Conservation (phyloP, 2,888 invertebrate genomes). For the Balanococcus diminutus region DNA sequence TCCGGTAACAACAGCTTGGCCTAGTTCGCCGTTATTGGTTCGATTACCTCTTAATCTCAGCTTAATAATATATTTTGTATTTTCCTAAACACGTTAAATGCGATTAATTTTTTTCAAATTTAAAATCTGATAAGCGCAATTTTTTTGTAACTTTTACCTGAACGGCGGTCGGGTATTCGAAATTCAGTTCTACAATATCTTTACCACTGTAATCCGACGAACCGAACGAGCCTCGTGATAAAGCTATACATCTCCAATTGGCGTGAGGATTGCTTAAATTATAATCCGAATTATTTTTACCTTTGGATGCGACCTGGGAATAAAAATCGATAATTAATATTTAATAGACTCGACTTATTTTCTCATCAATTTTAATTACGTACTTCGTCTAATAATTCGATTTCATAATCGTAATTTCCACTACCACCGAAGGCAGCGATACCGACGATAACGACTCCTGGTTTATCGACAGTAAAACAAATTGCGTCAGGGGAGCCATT, state of each 20-base stretch:
- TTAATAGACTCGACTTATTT: neutral
- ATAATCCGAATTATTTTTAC: conserved; percentile 37
- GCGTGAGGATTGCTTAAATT: conserved; percentile 64
- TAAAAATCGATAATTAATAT: neutral
- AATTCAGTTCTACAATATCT: conserved; percentile 88
- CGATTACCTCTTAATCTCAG: conserved; percentile 88
- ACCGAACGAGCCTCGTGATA: conserved; percentile 81
- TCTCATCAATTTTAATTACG: conserved; percentile 60
- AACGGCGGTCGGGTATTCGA: conserved; percentile 83
- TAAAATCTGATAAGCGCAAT: neutral
- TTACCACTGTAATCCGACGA: conserved; percentile 81
- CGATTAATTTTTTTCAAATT: neutral
- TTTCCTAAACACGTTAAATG: conserved; percentile 68
- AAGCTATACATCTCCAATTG: conserved; percentile 87
- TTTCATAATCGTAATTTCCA: conserved; percentile 86
- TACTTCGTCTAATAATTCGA: conserved; percentile 84
- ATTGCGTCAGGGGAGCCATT: conserved; percentile 97
- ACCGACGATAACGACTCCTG: conserved; percentile 87
- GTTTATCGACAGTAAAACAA: conserved; percentile 88
- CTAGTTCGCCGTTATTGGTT: conserved; percentile 94
- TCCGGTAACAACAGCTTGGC: conserved; percentile 84
- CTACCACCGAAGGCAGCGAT: conserved; percentile 88
- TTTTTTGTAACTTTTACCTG: conserved; percentile 68
- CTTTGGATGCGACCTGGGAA: conserved; percentile 14
- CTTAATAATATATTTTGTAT: conserved; percentile 85